phyloP scores from a whole-genome alignment of 2,113 vertebrate species.

The Athene noctua region DNA sequence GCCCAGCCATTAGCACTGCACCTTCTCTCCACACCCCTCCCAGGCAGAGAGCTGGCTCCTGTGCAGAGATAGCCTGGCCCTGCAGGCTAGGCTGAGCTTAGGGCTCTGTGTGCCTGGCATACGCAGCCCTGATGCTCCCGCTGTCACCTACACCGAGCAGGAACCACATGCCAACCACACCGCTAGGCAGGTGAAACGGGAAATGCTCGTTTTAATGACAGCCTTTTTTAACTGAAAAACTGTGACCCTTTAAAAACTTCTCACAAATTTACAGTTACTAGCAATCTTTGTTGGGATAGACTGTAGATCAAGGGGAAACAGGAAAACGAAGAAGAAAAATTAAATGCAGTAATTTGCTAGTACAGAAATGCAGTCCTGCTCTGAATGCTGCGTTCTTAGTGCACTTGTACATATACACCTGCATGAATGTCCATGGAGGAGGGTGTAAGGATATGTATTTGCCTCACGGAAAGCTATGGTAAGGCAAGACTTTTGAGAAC shows the following conservation, averaged over 20 bases:
- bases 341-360: neutral
- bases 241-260: neutral
- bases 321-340: neutral
- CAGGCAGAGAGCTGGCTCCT: neutral
- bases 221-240: neutral
- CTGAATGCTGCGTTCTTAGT: neutral
- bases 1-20: rapidly evolving
- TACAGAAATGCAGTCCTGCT: neutral
- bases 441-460: neutral
- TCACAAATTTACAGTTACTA: neutral
- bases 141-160: rapidly evolving
- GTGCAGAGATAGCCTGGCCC: neutral
- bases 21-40: neutral
- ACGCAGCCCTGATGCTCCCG: neutral
- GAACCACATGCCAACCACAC: neutral
- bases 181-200: neutral
- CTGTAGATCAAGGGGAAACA: neutral
- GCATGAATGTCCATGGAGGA: rapidly evolving
- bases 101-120: rapidly evolving
- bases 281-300: rapidly evolving
- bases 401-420: neutral
- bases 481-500: neutral
- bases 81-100: neutral
- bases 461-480: neutral
- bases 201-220: neutral